Base-by-base conservation (phyloP, 2,888 invertebrate species). In the Zaprionus lineosus region DNA sequence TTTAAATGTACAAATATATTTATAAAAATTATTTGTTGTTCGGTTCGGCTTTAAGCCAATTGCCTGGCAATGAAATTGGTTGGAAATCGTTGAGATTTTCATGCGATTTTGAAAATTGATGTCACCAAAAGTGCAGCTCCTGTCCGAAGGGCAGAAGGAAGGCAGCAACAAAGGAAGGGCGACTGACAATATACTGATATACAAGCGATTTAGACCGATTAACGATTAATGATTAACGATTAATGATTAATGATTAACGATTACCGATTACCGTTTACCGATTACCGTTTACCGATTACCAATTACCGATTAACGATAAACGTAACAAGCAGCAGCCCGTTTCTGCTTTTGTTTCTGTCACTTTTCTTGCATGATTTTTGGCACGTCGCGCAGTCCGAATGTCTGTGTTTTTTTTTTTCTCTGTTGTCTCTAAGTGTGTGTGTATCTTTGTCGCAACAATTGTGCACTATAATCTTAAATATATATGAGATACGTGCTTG, bases 311-410 rank as follows among this genome's bases (percentile, higher is more conserved):
- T n/a, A n/a, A n/a, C n/a, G n/a, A n/a, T n/a, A n/a, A n/a, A n/a
- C n/a, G n/a, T 11, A 7, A 26, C 6, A 53, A 12, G 24, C 40
- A 29, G 31, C 56, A 47, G 50, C 77, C 53, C 46, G 73, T 72
- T 76, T 74, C 47, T 60, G 14, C 73, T 41, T 15, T 37, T 24
- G 24, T 21, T 15, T 8, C 26, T 7, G 12, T n/a, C 18, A n/a
- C 16, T 7, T 7, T 6, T 7, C 8, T 61, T 59, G 62, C 70
- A 62, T 79, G 83, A 76, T 66, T 70, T 65, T 73, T 83, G 84
- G 81, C 84, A 77, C 84, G 68, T 64, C 58, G 19, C 47, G 34
- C 63, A 12, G 12, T 40, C 39, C 46, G 40, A 61, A 36, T 26
- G 37, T 12, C 14, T 26, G 9, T 39, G 8, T 40, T 6, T 9